phyloP scores from a whole-genome alignment of 1,140 invertebrate genomes.

The Caerostris darwini region DNA sequence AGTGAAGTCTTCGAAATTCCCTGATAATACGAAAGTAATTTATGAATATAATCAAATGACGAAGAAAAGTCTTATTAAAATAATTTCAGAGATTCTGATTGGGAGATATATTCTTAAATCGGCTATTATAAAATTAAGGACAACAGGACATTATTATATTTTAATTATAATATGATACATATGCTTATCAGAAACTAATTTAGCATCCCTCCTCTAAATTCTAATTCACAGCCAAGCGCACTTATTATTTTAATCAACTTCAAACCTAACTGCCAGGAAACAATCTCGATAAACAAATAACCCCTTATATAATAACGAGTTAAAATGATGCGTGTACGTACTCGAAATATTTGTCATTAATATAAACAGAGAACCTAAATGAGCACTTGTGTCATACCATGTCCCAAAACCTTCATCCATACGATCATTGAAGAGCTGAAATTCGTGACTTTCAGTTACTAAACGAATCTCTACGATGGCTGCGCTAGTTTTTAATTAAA shows the following conservation, averaged over 20 bases:
- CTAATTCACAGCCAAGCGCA: neutral
- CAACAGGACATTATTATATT: no score
- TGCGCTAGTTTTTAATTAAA: neutral
- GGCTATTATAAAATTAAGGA: no score
- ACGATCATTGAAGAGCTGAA: neutral
- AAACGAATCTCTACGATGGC: neutral
- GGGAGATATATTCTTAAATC: no score
- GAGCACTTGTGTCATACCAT: neutral
- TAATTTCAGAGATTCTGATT: no score
- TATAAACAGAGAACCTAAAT: slow-evolving; percentile 10
- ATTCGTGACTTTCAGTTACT: slow-evolving; percentile 35
- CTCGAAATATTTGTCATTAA: neutral
- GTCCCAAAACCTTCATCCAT: neutral
- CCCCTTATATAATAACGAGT: neutral
- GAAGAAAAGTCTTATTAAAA: no score
- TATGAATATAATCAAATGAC: no score
- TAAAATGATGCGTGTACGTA: neutral
- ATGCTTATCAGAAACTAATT: neutral
- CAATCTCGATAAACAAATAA: neutral
- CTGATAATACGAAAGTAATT: no score
- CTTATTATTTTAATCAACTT: neutral
- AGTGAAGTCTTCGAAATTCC: no score
- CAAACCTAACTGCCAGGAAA: neutral
- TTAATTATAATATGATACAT: no score
- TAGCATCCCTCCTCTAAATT: neutral